phyloP scores from a whole-genome alignment of 1,140 invertebrate genomes.

The Pygmarrhopalites habei region DNA sequence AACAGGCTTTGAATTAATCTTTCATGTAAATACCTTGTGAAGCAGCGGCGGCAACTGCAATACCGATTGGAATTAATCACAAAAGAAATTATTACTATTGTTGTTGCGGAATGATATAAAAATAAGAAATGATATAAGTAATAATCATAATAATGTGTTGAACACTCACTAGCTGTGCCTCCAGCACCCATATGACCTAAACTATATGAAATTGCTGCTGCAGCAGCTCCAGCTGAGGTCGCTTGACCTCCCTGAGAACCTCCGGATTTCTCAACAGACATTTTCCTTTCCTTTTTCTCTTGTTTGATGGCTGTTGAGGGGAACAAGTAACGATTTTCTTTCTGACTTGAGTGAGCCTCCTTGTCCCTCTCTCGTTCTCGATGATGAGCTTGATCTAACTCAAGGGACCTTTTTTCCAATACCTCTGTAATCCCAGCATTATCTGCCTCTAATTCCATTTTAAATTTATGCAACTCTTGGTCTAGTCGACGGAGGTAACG shows the following conservation, averaged over 20 bases:
- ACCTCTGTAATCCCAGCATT: constrained; percentile 96
- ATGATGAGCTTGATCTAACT: constrained; percentile 58
- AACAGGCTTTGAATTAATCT: too few relatives aligned
- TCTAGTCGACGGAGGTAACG: constrained; percentile 86
- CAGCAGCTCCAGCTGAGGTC: too few relatives aligned
- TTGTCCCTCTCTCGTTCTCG: constrained; percentile 18
- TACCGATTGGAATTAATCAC: too few relatives aligned
- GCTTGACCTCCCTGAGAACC: constrained; percentile 18
- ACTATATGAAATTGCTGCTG: constrained; percentile 52
- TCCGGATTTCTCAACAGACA: constrained; percentile 24
- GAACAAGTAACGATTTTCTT: constrained; percentile 51
- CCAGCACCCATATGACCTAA: constrained; percentile 65
- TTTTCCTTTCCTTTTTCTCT: constrained; percentile 39
- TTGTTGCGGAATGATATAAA: too few relatives aligned
- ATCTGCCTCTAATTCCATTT: constrained; percentile 96
- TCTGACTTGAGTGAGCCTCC: constrained; percentile 47
- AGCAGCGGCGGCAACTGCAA: constrained; percentile 86
- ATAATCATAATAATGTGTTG: too few relatives aligned
- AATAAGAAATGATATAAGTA: too few relatives aligned
- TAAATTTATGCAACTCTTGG: constrained; percentile 93
- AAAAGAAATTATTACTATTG: too few relatives aligned
- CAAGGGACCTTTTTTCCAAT: constrained; percentile 80
- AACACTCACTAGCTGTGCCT: too few relatives aligned
- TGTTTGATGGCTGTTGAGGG: constrained; percentile 19
- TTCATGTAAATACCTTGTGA: too few relatives aligned